Evolutionary conservation across 1,140 invertebrate species (phyloP).

Genomic region (Penaeus vannamei): DNA sequence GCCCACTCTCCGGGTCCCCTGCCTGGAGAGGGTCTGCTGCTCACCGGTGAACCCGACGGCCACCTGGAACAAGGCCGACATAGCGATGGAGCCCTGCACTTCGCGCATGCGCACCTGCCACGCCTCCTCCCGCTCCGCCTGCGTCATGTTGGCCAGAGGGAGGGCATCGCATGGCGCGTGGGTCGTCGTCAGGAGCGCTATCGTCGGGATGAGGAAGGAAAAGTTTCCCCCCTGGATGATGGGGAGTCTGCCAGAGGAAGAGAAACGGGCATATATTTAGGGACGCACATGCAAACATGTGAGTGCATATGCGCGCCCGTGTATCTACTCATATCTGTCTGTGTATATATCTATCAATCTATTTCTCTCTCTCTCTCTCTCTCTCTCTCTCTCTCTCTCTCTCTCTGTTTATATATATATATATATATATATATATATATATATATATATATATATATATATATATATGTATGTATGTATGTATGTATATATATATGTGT

Average conservation of each 20-base stretch:
- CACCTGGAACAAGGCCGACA: slow-evolving; percentile 84
- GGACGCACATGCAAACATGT: no score
- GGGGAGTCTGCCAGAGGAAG: slow-evolving; percentile 75
- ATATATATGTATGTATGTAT: no score
- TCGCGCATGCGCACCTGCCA: slow-evolving; percentile 87
- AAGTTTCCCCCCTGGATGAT: slow-evolving; percentile 87
- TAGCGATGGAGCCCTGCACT: slow-evolving; percentile 86
- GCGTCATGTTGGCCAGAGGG: slow-evolving; percentile 40
- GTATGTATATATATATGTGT: no score
- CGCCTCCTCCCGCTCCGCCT: slow-evolving; percentile 77
- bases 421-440: no score
- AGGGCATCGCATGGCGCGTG: slow-evolving; percentile 82
- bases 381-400: no score
- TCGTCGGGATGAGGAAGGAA: slow-evolving; percentile 85
- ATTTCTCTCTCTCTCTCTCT: no score
- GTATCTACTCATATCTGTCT: no score
- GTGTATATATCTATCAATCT: no score
- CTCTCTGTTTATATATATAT: no score
- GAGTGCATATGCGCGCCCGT: no score
- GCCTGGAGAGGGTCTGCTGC: neutral
- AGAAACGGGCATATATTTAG: neutral
- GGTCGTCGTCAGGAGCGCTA: slow-evolving; percentile 84
- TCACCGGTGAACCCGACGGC: slow-evolving; percentile 79
- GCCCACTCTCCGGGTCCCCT: no score
- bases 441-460: no score